Conservation (phyloP, 2,113 vertebrate genomes). For the Rhabdornis inornatus region DNA sequence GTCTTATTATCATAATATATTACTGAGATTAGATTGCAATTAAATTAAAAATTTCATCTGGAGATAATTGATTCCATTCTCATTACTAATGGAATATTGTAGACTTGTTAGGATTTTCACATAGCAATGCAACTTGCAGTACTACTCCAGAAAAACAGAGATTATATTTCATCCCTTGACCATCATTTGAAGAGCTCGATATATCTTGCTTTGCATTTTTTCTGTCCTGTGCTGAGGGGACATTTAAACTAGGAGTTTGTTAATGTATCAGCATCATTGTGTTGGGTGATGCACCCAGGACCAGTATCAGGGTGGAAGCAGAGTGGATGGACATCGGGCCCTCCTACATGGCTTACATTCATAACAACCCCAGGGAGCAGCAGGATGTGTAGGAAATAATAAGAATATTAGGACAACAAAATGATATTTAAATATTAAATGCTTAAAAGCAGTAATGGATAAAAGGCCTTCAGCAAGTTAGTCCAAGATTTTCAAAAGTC, state of each 20-base stretch:
- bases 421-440: conserved; percentile 65
- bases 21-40: conserved; percentile 60
- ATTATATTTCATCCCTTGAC: background rate
- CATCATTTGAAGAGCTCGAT: background rate
- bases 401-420: conserved; percentile 64
- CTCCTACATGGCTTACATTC: background rate
- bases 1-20: conserved; percentile 64
- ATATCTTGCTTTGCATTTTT: background rate
- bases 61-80: conserved; percentile 58
- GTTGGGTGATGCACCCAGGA: background rate
- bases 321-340: background rate
- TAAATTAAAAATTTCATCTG: conserved; percentile 66
- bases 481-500: background rate
- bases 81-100: conserved; percentile 19
- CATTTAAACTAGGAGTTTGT: background rate
- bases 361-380: background rate
- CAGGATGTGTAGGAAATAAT: background rate
- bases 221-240: background rate
- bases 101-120: conserved; percentile 24
- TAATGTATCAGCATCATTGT: background rate
- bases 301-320: background rate
- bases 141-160: background rate
- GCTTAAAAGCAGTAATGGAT: conserved; percentile 49
- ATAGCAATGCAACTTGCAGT: conserved; percentile 7
- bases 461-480: conserved; percentile 22